A percentile compares a stretch with the other conserved stretches of the same genome.
phyloP scores from a whole-genome alignment of 2,113 vertebrate species.

The Pachyramphus minor region DNA sequence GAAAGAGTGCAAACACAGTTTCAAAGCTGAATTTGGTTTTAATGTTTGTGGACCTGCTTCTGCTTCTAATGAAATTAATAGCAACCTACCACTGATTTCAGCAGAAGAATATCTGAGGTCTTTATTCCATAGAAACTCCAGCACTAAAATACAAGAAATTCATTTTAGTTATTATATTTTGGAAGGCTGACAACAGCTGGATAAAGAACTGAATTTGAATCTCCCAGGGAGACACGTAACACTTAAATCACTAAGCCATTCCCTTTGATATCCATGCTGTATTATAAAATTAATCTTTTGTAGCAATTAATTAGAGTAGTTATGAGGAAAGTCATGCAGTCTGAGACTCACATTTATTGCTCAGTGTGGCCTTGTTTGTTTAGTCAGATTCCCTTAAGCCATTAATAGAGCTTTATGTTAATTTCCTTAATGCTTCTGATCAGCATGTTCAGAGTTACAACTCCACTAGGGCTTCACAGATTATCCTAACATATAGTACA shows the following conservation, averaged over 20 bases:
- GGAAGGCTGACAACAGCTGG: slow-evolving; percentile 40
- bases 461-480: slow-evolving; percentile 1
- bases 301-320: slow-evolving; percentile 72
- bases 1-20: background rate
- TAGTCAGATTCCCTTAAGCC: slow-evolving; percentile 60
- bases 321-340: slow-evolving; percentile 58
- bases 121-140: background rate
- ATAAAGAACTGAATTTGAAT: slow-evolving; percentile 47
- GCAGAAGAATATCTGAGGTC: background rate
- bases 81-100: background rate
- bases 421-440: slow-evolving; percentile 55
- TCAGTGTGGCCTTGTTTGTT: slow-evolving; percentile 65
- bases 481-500: background rate
- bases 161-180: slow-evolving; percentile 20
- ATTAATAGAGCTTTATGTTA: slow-evolving; percentile 65
- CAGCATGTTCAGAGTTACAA: slow-evolving; percentile 11
- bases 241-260: slow-evolving; percentile 45
- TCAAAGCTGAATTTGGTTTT: background rate
- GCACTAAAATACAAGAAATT: slow-evolving; percentile 14
- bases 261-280: slow-evolving; percentile 40
- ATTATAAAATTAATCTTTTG: slow-evolving; percentile 64
- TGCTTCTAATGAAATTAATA: background rate
- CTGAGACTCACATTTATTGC: slow-evolving; percentile 60
- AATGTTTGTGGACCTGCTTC: background rate
- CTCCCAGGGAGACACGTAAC: slow-evolving; percentile 43